Evolutionary conservation across 2,797 vertebrate species (phyloP).

Genomic region (Crenuchus spilurus): DNA sequence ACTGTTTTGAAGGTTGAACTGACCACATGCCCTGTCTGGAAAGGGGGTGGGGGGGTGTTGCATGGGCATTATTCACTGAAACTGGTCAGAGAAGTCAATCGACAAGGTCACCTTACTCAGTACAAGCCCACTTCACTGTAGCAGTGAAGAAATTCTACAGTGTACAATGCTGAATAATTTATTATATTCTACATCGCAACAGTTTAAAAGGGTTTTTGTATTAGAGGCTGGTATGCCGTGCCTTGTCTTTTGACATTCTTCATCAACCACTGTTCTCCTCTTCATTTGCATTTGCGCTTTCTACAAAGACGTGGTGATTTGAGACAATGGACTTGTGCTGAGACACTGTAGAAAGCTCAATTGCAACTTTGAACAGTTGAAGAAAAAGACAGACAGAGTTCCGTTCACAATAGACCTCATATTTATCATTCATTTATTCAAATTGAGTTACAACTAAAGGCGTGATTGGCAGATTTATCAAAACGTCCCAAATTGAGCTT

Average conservation of each 20-base stretch:
- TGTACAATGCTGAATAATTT: conserved; percentile 62
- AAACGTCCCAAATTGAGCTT: conserved; percentile 31
- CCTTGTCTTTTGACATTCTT: conserved; percentile 76
- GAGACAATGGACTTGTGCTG: conserved; percentile 1
- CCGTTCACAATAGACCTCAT: conserved; percentile 69
- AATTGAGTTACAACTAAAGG: conserved; percentile 30
- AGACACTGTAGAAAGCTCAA: conserved; percentile 75
- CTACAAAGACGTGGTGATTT: conserved; percentile 61
- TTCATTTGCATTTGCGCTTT: conserved; percentile 73
- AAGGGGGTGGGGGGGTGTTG: conserved; percentile 34
- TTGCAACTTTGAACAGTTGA: conserved; percentile 55
- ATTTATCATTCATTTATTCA: conserved; percentile 66
- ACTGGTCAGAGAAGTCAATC: conserved; percentile 70
- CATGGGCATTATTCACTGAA: conserved; percentile 61
- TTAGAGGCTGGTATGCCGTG: neutral
- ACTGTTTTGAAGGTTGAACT: conserved; percentile 53
- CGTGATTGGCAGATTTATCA: conserved; percentile 44
- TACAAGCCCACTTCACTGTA: conserved; percentile 59
- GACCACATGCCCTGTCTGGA: conserved; percentile 59
- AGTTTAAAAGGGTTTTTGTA: neutral
- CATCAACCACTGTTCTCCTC: conserved; percentile 52
- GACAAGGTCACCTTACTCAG: conserved; percentile 68
- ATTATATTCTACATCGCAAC: conserved; percentile 27
- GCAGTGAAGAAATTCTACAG: conserved; percentile 42
- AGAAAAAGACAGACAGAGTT: conserved; percentile 55